phyloP scores from a whole-genome alignment of 64 coral and sea anemone species.

The Dendronephthya gigantea region DNA sequence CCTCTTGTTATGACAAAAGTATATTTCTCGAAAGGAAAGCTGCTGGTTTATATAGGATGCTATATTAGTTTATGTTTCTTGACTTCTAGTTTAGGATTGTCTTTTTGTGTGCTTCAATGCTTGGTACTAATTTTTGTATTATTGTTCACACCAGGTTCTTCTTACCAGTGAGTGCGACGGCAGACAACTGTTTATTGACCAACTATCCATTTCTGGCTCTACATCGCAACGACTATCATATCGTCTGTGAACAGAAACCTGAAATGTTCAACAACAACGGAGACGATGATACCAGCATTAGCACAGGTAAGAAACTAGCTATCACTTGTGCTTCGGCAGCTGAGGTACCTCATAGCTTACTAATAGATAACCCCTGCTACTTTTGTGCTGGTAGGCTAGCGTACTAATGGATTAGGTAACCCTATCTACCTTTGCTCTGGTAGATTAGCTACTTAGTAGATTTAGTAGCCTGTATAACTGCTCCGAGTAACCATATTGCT shows the following conservation, averaged over 20 bases:
- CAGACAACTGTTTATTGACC: conserved; percentile 84
- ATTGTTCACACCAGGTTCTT: conserved; percentile 26
- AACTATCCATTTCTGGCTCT: conserved; percentile 67
- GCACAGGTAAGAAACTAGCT: conserved; percentile 3
- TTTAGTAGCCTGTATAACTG: too few species aligned
- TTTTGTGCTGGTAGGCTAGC: too few species aligned
- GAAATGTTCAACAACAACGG: conserved; percentile 34
- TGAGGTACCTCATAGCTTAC: too few species aligned
- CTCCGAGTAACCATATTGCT: too few species aligned
- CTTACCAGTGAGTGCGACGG: conserved; percentile 64
- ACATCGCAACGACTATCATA: conserved; percentile 77
- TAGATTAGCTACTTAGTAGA: too few species aligned
- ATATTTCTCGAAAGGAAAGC: too few species aligned
- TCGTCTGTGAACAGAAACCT: conserved; percentile 53
- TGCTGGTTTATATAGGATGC: too few species aligned
- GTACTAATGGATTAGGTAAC: too few species aligned
- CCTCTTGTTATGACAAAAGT: background rate
- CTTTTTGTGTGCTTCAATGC: background rate
- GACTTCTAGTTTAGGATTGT: background rate
- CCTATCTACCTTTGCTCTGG: too few species aligned
- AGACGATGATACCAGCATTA: conserved; percentile 12
- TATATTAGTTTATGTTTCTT: too few species aligned
- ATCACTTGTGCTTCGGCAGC: too few species aligned
- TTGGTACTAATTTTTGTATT: background rate
- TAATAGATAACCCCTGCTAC: too few species aligned